Percentiles rank a stretch among this genome's conserved stretches.
phyloP scores from a whole-genome alignment of 2,888 invertebrate genomes.

The Athalia cordata region DNA sequence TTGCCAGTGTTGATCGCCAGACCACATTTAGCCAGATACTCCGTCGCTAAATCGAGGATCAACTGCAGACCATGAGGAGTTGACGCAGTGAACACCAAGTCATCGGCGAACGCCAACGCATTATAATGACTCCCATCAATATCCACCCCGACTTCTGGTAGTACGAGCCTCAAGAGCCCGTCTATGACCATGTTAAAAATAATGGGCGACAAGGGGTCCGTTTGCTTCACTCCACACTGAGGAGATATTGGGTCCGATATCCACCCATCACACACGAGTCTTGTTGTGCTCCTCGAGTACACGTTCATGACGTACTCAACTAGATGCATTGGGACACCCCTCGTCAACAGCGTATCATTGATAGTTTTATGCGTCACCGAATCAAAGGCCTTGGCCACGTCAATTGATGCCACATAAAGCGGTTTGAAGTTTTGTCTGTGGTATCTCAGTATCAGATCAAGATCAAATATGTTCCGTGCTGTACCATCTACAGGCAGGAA shows the following conservation, averaged over 20 bases:
- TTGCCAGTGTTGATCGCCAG: too few relatives aligned
- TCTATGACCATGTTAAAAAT: constrained; percentile 51
- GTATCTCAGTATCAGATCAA: constrained; percentile 49
- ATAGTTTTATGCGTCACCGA: constrained; percentile 49
- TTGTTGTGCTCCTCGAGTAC: background rate
- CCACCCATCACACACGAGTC: constrained; percentile 3
- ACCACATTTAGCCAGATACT: too few relatives aligned
- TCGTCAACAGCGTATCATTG: constrained; percentile 22
- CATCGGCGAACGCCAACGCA: constrained; percentile 79
- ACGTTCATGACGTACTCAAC: constrained; percentile 35
- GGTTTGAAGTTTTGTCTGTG: constrained; percentile 18
- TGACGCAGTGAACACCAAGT: constrained; percentile 76
- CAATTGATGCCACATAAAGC: constrained; percentile 50
- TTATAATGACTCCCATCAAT: constrained; percentile 72
- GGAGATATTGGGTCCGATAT: constrained; percentile 9
- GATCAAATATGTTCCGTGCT: constrained; percentile 48
- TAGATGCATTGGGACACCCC: constrained; percentile 43
- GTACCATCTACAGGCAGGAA: constrained; percentile 52
- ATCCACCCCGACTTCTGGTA: constrained; percentile 40
- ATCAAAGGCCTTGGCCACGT: constrained; percentile 55
- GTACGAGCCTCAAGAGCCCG: constrained; percentile 29
- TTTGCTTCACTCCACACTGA: constrained; percentile 48
- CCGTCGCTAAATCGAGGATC: too few relatives aligned
- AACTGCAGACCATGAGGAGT: constrained; percentile 30
- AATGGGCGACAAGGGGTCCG: constrained; percentile 50